Evolutionary conservation across 1,140 invertebrate species (phyloP).

Genomic region (Aphidius gifuensis): DNA sequence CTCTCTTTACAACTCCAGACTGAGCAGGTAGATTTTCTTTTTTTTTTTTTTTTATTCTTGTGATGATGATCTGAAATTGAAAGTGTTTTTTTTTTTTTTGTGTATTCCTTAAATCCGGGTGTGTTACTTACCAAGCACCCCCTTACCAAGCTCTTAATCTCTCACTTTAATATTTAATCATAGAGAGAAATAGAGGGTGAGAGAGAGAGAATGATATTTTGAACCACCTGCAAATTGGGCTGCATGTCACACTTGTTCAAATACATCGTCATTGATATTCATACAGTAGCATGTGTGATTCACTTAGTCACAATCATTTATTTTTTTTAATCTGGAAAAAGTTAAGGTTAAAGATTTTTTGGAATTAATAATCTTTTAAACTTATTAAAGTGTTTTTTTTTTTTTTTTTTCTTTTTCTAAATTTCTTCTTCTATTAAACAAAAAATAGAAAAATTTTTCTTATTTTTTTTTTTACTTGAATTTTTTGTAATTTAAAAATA

Average conservation of each 20-base stretch:
- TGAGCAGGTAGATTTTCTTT: no score
- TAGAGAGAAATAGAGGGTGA: slow-evolving; percentile 16
- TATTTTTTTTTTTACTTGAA: no score
- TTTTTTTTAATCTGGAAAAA: slow-evolving; percentile 49
- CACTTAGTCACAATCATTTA: slow-evolving; percentile 44
- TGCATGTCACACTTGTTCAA: slow-evolving; percentile 53
- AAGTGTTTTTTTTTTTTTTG: no score
- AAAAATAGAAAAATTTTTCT: no score
- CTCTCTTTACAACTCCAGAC: no score
- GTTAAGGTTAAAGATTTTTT: slow-evolving; percentile 48
- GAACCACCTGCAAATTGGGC: slow-evolving; percentile 54
- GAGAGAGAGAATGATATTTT: no score
- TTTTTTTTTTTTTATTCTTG: no score
- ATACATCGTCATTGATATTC: slow-evolving; percentile 56
- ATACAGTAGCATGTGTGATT: slow-evolving; percentile 49
- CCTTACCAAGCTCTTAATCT: slow-evolving; percentile 17
- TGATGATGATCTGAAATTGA: no score
- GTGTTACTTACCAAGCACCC: slow-evolving; percentile 48
- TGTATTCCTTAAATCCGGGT: slow-evolving; percentile 49
- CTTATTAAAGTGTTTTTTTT: not conserved
- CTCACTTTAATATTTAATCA: slow-evolving; percentile 26
- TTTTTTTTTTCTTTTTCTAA: not conserved
- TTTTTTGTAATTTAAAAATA: no score
- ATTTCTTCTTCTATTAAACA: no score
- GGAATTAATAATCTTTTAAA: not conserved